phyloP scores from a whole-genome alignment of 2,888 invertebrate species.

The Chrysomela aeneicollis region DNA sequence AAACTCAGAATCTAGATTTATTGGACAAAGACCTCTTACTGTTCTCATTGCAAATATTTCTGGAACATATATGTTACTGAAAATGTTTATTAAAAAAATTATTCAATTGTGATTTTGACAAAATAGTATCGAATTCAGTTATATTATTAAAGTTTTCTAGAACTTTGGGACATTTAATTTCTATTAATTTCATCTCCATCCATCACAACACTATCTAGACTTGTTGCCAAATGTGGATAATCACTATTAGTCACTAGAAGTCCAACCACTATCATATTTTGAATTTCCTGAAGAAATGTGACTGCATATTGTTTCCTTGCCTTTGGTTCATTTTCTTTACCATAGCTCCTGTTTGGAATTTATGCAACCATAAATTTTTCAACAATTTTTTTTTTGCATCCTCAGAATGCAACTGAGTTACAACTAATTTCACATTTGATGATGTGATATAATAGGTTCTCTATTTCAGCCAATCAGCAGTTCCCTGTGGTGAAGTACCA shows the following conservation, averaged over 20 bases:
- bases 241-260: slow-evolving; percentile 12
- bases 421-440: slow-evolving; percentile 10
- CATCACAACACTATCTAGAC: slow-evolving; percentile 12
- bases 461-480: slow-evolving; percentile 7
- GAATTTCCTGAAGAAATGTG: too few relatives aligned
- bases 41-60: too few relatives aligned
- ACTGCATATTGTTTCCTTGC: too few relatives aligned
- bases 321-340: too few relatives aligned
- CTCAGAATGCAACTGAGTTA: background rate
- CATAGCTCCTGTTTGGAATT: too few relatives aligned
- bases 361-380: slow-evolving; percentile 8
- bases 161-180: slow-evolving; percentile 12
- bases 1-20: too few relatives aligned
- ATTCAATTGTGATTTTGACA: background rate
- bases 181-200: background rate
- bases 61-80: too few relatives aligned
- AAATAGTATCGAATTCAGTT: background rate
- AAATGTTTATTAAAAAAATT: too few relatives aligned
- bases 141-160: slow-evolving; percentile 5
- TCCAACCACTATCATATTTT: too few relatives aligned
- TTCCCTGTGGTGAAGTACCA: slow-evolving; percentile 2
- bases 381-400: slow-evolving; percentile 5
- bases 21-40: too few relatives aligned
- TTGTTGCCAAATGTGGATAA: slow-evolving; percentile 1
- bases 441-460: slow-evolving; percentile 12